Evolutionary conservation across 2,113 vertebrate species (phyloP), one percentile per base, ranked within the genome.

Genomic region (Solea solea): DNA sequence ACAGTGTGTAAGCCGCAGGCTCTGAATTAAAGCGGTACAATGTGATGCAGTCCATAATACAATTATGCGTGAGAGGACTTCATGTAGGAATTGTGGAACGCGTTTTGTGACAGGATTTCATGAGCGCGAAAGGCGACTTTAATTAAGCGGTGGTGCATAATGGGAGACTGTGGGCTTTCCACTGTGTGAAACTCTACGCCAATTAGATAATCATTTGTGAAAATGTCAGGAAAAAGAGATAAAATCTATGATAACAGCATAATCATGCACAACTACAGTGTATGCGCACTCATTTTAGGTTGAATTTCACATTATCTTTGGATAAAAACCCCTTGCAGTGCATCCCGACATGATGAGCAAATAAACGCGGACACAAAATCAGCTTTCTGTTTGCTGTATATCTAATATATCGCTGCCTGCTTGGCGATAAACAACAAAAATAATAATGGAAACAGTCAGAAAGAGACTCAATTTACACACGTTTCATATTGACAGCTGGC

Each of bases 161-260:
- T 78, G 44, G 66, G 58, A 57, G 64, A 64, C 70, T 90, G 77
- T 79, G 61, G 86, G 84, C 60, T 71, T 86, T 77, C 45, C 48
- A 15, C 65, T 69, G 78, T 82, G 70, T 81, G 78, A 87, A 86
- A 87, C 75, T 64, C 65, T 73, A 80, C 41, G 80, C 81, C 82
- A 85, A 83, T 83, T 81, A 87, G 88, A 90, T 92, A 82, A 90
- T 88, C 83, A 89, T 88, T 88, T 83, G 83, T 82, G 66, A 69
- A 88, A 88, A 86, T 25, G 58, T 61, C 41, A 42, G 66, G 81
- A 73, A 80, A 60, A 59, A 72, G 76, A 86, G 72, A 78, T 64
- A 76, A 21, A 76, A 63, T 65, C 25, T 59, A 74, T 52, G 87
- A 78, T 68, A 81, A 85, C 71, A 75, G 56, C 62, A 56, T 72